phyloP scores from a whole-genome alignment of 2,113 vertebrate genomes.

The Pterocles gutturalis region DNA sequence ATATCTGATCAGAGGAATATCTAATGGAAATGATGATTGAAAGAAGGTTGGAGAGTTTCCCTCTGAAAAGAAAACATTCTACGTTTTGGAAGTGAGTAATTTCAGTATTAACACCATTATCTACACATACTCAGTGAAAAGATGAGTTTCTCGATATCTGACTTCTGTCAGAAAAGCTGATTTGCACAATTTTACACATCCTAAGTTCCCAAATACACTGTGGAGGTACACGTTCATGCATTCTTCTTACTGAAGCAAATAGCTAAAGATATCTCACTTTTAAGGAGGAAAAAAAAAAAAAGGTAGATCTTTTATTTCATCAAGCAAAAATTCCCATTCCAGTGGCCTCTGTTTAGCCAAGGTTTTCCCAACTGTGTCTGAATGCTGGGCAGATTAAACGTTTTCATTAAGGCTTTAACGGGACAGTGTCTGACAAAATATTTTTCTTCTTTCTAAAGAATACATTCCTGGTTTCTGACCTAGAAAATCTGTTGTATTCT shows the following conservation, averaged over 20 bases:
- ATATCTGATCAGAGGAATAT: neutral
- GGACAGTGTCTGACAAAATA: neutral
- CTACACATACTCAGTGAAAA: neutral
- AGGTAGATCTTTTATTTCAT: neutral
- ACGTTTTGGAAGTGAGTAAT: neutral
- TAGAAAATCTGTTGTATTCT: neutral
- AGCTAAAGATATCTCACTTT: neutral
- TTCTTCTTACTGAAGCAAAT: neutral
- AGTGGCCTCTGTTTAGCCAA: neutral
- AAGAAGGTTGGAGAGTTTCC: neutral
- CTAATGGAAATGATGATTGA: neutral
- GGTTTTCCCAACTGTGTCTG: neutral
- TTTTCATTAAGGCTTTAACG: neutral
- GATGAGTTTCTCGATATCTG: neutral
- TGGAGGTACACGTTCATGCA: too few species aligned
- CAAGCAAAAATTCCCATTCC: neutral
- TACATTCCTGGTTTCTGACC: neutral
- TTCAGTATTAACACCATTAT: neutral
- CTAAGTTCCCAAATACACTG: neutral
- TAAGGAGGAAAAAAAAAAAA: neutral
- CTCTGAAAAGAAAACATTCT: neutral
- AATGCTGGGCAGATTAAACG: neutral
- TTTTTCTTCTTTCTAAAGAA: neutral
- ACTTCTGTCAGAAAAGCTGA: neutral
- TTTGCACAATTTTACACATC: neutral